A percentile compares a stretch with the other conserved stretches of the same genome.
Evolutionary conservation across 2,797 vertebrate genomes (phyloP).

Genomic region (Brachyrhaphis roseni): DNA sequence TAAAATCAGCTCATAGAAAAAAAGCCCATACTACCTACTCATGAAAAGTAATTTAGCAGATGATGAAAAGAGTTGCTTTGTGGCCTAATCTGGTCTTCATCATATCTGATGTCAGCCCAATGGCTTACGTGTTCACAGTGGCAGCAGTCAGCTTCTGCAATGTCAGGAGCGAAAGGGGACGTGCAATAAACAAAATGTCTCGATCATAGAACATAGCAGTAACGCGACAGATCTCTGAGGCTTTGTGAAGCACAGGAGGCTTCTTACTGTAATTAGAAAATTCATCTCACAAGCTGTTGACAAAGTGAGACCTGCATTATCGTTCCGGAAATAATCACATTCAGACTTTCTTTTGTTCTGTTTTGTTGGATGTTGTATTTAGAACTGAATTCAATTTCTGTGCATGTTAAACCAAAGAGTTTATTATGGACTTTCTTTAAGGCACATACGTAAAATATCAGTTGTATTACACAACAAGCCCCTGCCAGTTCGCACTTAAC

Average conservation of each 20-base stretch:
- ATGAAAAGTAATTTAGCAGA: conserved; percentile 44
- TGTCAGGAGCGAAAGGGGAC: conserved; percentile 62
- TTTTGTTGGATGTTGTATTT: conserved; percentile 50
- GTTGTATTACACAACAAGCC: conserved; percentile 30
- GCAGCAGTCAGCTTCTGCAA: conserved; percentile 47
- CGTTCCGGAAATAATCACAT: conserved; percentile 41
- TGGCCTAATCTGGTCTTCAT: conserved; percentile 53
- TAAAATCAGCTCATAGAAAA: conserved; percentile 42
- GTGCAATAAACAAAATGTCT: conserved; percentile 74
- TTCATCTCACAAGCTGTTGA: conserved; percentile 42
- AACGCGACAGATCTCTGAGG: conserved; percentile 28
- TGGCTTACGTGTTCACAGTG: conserved; percentile 48
- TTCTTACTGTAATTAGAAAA: conserved; percentile 63
- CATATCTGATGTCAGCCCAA: conserved; percentile 35
- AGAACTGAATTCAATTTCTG: conserved; percentile 54
- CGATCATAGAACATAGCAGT: conserved; percentile 17
- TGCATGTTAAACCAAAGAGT: conserved; percentile 85
- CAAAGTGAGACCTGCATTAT: conserved; percentile 35
- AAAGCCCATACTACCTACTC: conserved; percentile 43
- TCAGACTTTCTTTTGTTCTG: conserved; percentile 24
- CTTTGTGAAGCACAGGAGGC: conserved; percentile 48
- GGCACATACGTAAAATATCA: conserved; percentile 59
- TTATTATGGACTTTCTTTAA: conserved; percentile 61
- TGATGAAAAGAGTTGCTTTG: conserved; percentile 40
- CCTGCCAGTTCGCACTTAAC: conserved; percentile 21